A percentile compares a stretch with the other conserved stretches of the same genome.
These are phyloP conservation scores for Athene noctua DNA, from an alignment of 2,113 vertebrate genomes.

Conservation along the genomic window DNA sequence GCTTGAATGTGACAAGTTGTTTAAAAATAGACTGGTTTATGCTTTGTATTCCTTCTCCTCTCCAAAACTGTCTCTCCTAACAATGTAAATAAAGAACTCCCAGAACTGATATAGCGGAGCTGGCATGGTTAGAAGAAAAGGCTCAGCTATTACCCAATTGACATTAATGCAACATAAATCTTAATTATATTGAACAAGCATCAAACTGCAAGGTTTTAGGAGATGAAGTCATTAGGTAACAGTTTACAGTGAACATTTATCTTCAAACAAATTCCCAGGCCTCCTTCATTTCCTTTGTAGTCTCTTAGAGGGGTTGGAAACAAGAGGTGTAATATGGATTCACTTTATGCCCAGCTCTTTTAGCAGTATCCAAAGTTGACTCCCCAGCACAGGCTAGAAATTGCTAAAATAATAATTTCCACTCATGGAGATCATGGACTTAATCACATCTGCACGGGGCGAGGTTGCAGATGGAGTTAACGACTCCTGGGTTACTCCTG, in stretches of 20 bases:
- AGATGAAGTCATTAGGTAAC: slow-evolving; percentile 18
- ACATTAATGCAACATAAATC: slow-evolving; percentile 55
- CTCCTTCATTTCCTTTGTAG: slow-evolving; percentile 2
- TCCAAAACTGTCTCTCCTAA: not conserved
- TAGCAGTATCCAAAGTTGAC: not conserved
- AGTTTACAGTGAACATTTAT: slow-evolving; percentile 7
- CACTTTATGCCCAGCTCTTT: not conserved
- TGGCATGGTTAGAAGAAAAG: not conserved
- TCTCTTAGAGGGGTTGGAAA: not conserved
- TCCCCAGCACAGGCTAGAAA: not conserved
- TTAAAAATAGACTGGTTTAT: slow-evolving; percentile 12
- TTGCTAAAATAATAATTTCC: not conserved
- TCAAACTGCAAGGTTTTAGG: not conserved
- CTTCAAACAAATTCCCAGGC: not conserved
- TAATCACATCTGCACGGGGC: not conserved
- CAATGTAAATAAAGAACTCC: slow-evolving; percentile 44
- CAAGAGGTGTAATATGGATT: not conserved
- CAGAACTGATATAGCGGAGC: not conserved
- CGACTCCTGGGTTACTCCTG: not conserved
- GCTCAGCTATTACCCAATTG: not conserved
- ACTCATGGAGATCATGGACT: not conserved
- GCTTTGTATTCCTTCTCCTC: not conserved
- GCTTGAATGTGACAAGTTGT: not conserved
- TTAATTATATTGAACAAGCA: slow-evolving; percentile 47
- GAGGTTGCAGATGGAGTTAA: not conserved